phyloP scores from a whole-genome alignment of 2,113 vertebrate species.

The Poeciliopsis turrubarensis region DNA sequence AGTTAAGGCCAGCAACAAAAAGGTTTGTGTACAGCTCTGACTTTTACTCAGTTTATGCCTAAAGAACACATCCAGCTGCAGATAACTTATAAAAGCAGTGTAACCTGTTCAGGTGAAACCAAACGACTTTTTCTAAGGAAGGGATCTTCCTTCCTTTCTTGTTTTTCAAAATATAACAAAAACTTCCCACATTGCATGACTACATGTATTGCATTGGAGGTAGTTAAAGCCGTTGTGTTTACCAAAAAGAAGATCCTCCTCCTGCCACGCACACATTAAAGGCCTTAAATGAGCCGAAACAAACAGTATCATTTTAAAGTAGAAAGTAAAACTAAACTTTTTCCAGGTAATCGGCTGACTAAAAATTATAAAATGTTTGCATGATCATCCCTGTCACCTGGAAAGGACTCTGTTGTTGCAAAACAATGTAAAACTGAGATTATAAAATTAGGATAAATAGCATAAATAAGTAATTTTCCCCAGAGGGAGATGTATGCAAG shows the following conservation, averaged over 20 bases:
- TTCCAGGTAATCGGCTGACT: background rate
- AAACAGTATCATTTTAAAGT: background rate
- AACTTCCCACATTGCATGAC: background rate
- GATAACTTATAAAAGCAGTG: background rate
- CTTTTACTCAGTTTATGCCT: background rate
- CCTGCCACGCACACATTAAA: background rate
- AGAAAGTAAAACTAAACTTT: background rate
- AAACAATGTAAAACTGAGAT: too few species aligned
- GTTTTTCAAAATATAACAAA: background rate
- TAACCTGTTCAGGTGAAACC: background rate
- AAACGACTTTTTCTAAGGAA: background rate
- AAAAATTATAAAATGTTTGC: background rate
- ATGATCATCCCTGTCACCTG: background rate
- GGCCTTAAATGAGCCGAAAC: background rate
- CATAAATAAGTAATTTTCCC: too few species aligned
- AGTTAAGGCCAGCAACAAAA: background rate
- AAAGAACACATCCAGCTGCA: background rate
- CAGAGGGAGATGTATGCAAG: too few species aligned
- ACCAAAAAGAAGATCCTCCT: background rate
- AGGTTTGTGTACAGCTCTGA: background rate
- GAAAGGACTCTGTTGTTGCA: too few species aligned
- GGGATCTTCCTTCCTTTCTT: background rate
- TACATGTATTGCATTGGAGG: background rate
- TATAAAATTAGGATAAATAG: too few species aligned
- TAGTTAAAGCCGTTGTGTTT: background rate